Evolutionary conservation across 2,113 vertebrate genomes (phyloP).

Genomic region (Oryzias melastigma): DNA sequence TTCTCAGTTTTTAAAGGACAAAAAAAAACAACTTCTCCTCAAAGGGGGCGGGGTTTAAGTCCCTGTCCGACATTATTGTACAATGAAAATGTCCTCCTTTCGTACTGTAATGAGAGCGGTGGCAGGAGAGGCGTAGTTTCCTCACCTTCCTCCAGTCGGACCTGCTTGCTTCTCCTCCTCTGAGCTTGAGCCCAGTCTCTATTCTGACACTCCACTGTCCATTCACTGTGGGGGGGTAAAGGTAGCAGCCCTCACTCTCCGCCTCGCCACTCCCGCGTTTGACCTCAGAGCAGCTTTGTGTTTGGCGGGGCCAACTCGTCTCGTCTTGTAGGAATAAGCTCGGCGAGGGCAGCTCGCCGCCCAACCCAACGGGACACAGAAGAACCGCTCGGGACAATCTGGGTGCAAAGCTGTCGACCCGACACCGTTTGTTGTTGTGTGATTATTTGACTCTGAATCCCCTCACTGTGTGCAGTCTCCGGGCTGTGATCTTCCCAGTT

Average conservation of each 20-base stretch:
- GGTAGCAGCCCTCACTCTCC: slow-evolving; percentile 15
- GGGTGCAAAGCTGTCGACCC: slow-evolving; percentile 56
- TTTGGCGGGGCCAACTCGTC: slow-evolving; percentile 67
- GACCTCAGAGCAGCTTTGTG: slow-evolving; percentile 50
- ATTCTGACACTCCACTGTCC: slow-evolving; percentile 33
- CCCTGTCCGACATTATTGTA: slow-evolving; percentile 68
- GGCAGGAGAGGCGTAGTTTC: slow-evolving; percentile 25
- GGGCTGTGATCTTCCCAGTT: slow-evolving; percentile 54
- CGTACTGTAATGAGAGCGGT: slow-evolving; percentile 50
- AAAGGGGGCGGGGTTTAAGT: slow-evolving; percentile 30
- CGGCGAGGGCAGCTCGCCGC: slow-evolving; percentile 59
- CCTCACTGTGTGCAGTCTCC: slow-evolving; percentile 65
- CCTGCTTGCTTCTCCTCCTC: slow-evolving; percentile 28
- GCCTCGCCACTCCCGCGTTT: slow-evolving; percentile 36
- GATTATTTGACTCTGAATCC: slow-evolving; percentile 66
- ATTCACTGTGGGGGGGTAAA: slow-evolving; percentile 14
- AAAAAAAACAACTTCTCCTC: slow-evolving; percentile 19
- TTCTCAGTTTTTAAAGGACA: slow-evolving; percentile 46
- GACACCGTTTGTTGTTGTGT: slow-evolving; percentile 60
- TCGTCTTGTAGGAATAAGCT: slow-evolving; percentile 68
- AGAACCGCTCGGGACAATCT: slow-evolving; percentile 33
- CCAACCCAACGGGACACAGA: slow-evolving; percentile 33
- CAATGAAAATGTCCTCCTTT: slow-evolving; percentile 60
- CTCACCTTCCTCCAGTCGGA: slow-evolving; percentile 20
- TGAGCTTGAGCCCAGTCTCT: slow-evolving; percentile 23